A percentile compares a stretch with the other conserved stretches of the same genome.
These are phyloP conservation scores for Hyla sarda DNA, from an alignment of 2,113 vertebrate genomes.

Conservation along the genomic window DNA sequence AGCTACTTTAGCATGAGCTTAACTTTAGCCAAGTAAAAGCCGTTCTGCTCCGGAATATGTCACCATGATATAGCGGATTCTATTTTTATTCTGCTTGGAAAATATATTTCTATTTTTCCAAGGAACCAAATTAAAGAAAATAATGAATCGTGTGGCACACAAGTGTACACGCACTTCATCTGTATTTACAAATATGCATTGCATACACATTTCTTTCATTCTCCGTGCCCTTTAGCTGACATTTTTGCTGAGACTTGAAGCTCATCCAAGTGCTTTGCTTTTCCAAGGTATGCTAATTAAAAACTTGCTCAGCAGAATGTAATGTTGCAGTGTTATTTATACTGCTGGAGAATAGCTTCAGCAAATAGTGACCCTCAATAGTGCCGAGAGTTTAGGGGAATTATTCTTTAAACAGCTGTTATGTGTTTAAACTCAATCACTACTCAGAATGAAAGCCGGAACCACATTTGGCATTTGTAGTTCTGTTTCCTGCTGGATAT, in stretches of 20 bases:
- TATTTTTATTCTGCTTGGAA: not conserved
- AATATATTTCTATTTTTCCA: not conserved
- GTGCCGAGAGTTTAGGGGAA: slow-evolving; percentile 12
- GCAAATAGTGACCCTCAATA: slow-evolving; percentile 32
- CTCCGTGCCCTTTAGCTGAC: slow-evolving; percentile 54
- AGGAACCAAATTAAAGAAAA: slow-evolving; percentile 14
- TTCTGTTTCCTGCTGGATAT: slow-evolving; percentile 32
- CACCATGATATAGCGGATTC: slow-evolving; percentile 5
- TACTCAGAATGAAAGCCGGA: slow-evolving; percentile 9
- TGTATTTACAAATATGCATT: slow-evolving; percentile 47
- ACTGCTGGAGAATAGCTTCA: slow-evolving; percentile 47
- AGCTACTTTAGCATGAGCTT: not conserved
- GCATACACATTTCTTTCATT: slow-evolving; percentile 53
- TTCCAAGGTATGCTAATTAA: slow-evolving; percentile 59
- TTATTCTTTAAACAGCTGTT: slow-evolving; percentile 23
- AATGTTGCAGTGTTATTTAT: slow-evolving; percentile 59
- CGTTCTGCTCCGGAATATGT: slow-evolving; percentile 10
- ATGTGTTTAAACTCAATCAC: not conserved
- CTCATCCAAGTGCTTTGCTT: slow-evolving; percentile 57
- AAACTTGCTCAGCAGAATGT: slow-evolving; percentile 58
- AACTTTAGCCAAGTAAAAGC: slow-evolving; percentile 21
- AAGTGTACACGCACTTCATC: not conserved
- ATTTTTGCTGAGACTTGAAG: slow-evolving; percentile 60
- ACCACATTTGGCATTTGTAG: not conserved
- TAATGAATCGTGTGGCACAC: not conserved